Evolutionary conservation across 2,888 invertebrate species (phyloP).

Genomic region (Ashinkailepas kermadecensis): DNA sequence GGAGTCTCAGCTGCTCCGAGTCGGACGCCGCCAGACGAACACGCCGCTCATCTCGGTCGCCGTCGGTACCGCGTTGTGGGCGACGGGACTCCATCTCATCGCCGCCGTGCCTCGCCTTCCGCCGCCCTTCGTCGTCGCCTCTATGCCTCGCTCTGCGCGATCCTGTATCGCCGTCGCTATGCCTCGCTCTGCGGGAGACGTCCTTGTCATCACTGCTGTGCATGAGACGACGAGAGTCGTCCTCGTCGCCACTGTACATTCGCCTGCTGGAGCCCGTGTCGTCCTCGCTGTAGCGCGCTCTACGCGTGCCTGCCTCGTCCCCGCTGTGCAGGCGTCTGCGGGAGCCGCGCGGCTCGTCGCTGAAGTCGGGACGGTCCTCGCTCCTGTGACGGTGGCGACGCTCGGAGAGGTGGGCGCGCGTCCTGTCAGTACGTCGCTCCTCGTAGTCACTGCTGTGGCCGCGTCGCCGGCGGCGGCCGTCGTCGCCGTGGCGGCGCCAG

Average conservation of each 20-base stretch:
- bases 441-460: neutral
- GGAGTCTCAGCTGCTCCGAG: neutral
- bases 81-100: neutral
- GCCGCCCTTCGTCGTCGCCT: neutral
- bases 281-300: neutral
- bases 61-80: neutral
- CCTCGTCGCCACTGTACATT: neutral
- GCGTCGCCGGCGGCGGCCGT: neutral
- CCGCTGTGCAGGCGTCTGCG: neutral
- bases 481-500: neutral
- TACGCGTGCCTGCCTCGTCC: neutral
- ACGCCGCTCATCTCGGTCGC: neutral
- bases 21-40: neutral
- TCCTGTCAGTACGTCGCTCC: neutral
- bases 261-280: neutral
- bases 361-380: neutral
- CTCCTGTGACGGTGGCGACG: neutral
- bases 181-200: neutral
- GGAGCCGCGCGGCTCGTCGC: neutral
- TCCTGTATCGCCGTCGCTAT: neutral
- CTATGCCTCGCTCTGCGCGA: neutral
- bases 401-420: neutral
- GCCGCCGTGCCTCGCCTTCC: neutral
- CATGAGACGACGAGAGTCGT: neutral
- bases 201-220: neutral